Evolutionary conservation across 2,797 vertebrate genomes (phyloP), one percentile per base, ranked within the genome.

Genomic region (Falco naumanni): DNA sequence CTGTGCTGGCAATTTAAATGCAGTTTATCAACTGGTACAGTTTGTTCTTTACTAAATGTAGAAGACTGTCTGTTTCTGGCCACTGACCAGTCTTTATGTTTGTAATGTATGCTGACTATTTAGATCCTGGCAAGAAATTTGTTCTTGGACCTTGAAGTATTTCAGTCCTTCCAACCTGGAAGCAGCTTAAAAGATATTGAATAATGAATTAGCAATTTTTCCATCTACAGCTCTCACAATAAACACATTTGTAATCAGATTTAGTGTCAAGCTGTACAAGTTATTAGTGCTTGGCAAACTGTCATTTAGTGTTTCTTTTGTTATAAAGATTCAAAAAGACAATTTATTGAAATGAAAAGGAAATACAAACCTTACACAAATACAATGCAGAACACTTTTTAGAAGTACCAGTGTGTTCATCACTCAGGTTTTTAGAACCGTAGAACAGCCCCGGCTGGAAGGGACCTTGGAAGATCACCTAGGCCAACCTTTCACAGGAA

Each of bases 241-340:
- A 93, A 91, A 87, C 59, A 87, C 11, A 1, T 88, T 91, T 88
- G 48, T 93, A 96, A 95, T 95, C 87, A 95, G 93, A 92, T 96
- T 93, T 94, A 89, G 63, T 13, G 12, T 91, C 87, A 91, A 80
- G 53, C 87, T 74, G 66, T 71, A 79, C 3, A 3, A 77, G 71
- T 92, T 93, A 66, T 57, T 95, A 93, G 63, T 63, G 41, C 70
- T 95, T 94, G 63, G 77, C 95, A 93, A 74, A 22, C 51, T 88
- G 56, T 86, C 87, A n/a, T 31, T 18, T 63, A 50, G 79, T 51
- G 41, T 95, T 90, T 95, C 50, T 91, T 94, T 71, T 89, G 69
- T 87, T 90, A 61, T 1, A 75, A 15, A 77, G 31, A 74, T 91
- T 89, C 51, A 13, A 83, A 74, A 84, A 78, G 41, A n/a, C 11